A percentile compares a stretch with the other conserved stretches of the same genome.
phyloP scores from a whole-genome alignment of 2,113 vertebrate genomes.

The Oreocharis arfaki region DNA sequence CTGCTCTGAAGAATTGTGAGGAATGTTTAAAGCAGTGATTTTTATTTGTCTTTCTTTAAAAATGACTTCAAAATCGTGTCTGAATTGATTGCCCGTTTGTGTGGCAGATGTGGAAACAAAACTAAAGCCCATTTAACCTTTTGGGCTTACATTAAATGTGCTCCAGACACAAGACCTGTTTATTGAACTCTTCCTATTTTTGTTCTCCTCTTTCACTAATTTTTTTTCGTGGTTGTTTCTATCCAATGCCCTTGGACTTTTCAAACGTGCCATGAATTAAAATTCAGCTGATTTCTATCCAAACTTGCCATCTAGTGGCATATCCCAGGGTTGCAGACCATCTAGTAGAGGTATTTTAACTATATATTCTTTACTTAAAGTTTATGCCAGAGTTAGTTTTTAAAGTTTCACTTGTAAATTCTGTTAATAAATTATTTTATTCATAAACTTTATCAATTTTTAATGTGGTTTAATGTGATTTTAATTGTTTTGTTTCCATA shows the following conservation, averaged over 20 bases:
- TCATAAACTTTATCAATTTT: background rate
- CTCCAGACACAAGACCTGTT: background rate
- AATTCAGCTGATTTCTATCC: background rate
- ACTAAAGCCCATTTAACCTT: background rate
- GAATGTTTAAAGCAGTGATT: background rate
- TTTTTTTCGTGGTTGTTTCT: background rate
- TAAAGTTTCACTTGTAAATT: too few species aligned
- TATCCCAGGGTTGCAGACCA: background rate
- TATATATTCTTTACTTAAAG: background rate
- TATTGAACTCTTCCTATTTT: background rate
- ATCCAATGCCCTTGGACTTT: background rate
- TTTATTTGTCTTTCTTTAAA: background rate
- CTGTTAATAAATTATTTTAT: background rate
- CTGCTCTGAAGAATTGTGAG: background rate
- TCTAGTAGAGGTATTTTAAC: background rate
- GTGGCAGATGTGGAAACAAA: background rate
- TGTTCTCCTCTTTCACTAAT: background rate
- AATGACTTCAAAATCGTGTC: rapidly evolving
- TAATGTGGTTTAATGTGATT: background rate
- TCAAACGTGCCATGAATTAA: background rate
- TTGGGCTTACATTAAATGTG: background rate
- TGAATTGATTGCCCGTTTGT: background rate
- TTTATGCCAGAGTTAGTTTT: background rate
- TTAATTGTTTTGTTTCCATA: too few species aligned
- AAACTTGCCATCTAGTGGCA: constrained; percentile 59